These are phyloP conservation scores for Phrixothrix hirtus DNA, from an alignment of 2,888 invertebrate species.

Conservation along the genomic window DNA sequence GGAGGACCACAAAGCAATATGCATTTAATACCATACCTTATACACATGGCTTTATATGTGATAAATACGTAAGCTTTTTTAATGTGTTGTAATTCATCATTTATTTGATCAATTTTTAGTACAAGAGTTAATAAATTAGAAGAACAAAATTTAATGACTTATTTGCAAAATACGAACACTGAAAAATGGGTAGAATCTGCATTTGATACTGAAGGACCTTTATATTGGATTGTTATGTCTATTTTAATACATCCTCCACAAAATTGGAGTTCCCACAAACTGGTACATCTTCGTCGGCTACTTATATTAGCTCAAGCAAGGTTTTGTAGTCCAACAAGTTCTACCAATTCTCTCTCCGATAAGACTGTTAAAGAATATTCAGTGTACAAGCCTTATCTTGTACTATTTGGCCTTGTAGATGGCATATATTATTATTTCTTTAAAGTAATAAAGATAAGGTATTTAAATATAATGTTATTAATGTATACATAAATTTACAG, in stretches of 20 bases:
- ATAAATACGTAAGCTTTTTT: slow-evolving; percentile 74
- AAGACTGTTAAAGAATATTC: slow-evolving; percentile 67
- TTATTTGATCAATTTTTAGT: no score
- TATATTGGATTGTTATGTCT: slow-evolving; percentile 85
- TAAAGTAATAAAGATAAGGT: slow-evolving; percentile 74
- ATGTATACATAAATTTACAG: slow-evolving; percentile 61
- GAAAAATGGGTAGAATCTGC: slow-evolving; percentile 77
- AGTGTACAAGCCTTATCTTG: slow-evolving; percentile 82
- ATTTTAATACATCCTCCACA: slow-evolving; percentile 76
- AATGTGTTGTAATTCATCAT: no score
- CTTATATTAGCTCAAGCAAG: slow-evolving; percentile 79
- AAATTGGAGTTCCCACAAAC: slow-evolving; percentile 74
- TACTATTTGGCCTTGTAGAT: slow-evolving; percentile 86
- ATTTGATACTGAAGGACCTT: slow-evolving; percentile 89
- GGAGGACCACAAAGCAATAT: slow-evolving; percentile 96
- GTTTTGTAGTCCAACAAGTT: slow-evolving; percentile 66
- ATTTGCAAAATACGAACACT: slow-evolving; percentile 66
- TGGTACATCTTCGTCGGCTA: slow-evolving; percentile 76
- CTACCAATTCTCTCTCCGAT: slow-evolving; percentile 59
- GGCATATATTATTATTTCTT: slow-evolving; percentile 84
- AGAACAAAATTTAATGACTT: slow-evolving; percentile 73
- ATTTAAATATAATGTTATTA: no score
- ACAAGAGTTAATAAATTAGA: slow-evolving; percentile 78
- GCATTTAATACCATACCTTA: slow-evolving; percentile 92
- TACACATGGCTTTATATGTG: slow-evolving; percentile 93